A percentile compares a stretch with the other conserved stretches of the same genome.
phyloP scores from a whole-genome alignment of 2,113 vertebrate species.

The Lepidothrix coronata region DNA sequence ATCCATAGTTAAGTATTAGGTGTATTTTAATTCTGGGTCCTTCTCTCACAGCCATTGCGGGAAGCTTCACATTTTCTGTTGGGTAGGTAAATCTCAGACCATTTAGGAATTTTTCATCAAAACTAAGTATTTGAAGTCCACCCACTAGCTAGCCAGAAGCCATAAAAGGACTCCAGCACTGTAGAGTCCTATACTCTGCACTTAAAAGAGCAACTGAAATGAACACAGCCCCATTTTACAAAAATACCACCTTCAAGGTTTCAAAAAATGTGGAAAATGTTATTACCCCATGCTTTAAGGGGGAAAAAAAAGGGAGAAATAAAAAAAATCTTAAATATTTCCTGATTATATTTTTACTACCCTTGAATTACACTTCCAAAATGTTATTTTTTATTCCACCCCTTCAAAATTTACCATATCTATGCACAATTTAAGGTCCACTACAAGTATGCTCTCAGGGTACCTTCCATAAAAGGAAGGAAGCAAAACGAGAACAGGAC shows the following conservation, averaged over 20 bases:
- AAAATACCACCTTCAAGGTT: slow-evolving; percentile 8
- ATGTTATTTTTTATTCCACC: neutral
- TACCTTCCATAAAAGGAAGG: neutral
- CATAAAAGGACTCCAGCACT: neutral
- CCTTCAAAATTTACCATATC: neutral
- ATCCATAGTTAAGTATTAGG: neutral
- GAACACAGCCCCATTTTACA: slow-evolving; percentile 23
- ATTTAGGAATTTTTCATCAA: slow-evolving; percentile 7
- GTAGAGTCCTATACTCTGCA: neutral
- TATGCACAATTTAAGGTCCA: neutral
- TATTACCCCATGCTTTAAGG: neutral
- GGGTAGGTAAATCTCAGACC: neutral
- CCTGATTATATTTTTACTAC: slow-evolving; percentile 3
- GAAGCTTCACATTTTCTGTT: neutral
- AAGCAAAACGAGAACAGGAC: neutral
- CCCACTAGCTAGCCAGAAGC: slow-evolving; percentile 12
- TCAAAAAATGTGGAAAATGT: neutral
- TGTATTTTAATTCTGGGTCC: neutral
- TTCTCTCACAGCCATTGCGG: neutral
- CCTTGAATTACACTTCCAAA: neutral
- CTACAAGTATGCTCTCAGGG: neutral
- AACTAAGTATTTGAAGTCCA: neutral
- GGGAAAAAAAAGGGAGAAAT: neutral
- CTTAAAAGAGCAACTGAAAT: neutral
- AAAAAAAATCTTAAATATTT: neutral